Base-by-base conservation (phyloP, 2,797 vertebrate species). In the Tympanoctomys barrerae region DNA sequence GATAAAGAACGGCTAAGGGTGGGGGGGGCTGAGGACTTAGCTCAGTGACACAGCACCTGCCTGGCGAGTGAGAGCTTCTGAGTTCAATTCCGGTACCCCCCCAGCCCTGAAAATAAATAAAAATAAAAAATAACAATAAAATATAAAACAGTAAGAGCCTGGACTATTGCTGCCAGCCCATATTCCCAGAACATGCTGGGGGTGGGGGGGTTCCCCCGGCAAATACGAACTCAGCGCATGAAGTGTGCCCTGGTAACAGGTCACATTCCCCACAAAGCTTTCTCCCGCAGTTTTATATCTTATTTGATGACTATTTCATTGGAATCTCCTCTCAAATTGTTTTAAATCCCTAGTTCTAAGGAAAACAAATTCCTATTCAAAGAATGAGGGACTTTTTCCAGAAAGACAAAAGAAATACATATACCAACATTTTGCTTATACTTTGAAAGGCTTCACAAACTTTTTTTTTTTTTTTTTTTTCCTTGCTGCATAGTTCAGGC, bases 281-380 rank as follows among this genome's bases (percentile, higher is more conserved):
- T 54, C n/a, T 71, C 31, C 73, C 49, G 59, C n/a, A 49, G 39
- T 68, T 85, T 91, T 68, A 57, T 66, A 88, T 75, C 79, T 90
- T 78, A 90, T 77, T n/a, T 19, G 46, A 18, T 1, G 1, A 57
- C 13, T 80, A 28, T 33, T 42, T 73, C 75, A 42, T 85, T 82
- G 64, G 52, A 81, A 59, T 89, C 4, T 46, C 57, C 21, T 91
- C 82, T 28, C 52, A 70, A 0, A 1, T 0, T 83, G 18, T 81
- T 79, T 87, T 46, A 84, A 70, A 6, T 71, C 22, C 31, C 26
- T 83, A 5, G 61, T 86, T 78, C 22, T 46, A 39, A 1, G 2
- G 36, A 13, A 3, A 79, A 49, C 28, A 14, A 73, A 70, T 11
- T 22, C 21, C 89, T 52, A 90, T 42, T n/a, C 52, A 90, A 92